Conservation (phyloP, 2,113 vertebrate species). For the Rhabdornis inornatus region DNA sequence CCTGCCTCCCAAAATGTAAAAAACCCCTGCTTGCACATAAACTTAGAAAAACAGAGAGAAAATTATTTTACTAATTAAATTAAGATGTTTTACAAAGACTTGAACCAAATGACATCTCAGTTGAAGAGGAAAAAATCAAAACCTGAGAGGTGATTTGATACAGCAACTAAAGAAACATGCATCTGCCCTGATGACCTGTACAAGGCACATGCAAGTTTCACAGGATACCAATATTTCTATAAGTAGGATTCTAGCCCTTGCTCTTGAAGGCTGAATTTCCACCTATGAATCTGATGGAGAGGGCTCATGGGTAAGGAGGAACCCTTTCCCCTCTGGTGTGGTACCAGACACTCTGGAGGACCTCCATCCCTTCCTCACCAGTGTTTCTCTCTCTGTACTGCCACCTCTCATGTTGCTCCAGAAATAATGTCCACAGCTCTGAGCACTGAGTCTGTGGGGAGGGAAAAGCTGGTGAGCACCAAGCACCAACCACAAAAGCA, state of each 20-base stretch:
- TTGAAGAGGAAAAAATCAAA: neutral
- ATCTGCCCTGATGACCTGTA: neutral
- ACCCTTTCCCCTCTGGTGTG: neutral
- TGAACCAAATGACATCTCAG: neutral
- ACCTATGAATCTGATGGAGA: accelerated
- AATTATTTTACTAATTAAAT: neutral
- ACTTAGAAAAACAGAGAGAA: neutral
- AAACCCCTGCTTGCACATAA: neutral
- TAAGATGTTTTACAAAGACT: neutral
- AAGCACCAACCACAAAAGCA: neutral
- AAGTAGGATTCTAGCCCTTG: neutral
- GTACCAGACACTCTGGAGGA: neutral
- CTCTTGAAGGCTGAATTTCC: neutral
- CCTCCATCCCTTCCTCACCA: too few species aligned
- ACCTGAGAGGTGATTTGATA: neutral
- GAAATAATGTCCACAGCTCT: neutral
- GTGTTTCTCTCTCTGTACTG: accelerated
- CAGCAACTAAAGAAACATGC: neutral
- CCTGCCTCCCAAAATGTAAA: accelerated
- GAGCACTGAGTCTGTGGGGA: neutral
- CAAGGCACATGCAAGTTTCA: neutral
- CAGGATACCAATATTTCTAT: neutral
- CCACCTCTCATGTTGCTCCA: neutral
- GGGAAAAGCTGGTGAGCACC: neutral
- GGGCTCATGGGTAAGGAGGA: accelerated